These are phyloP conservation scores for Conchocele bisecta DNA, from an alignment of 2,888 invertebrate species.

Conservation along the genomic window DNA sequence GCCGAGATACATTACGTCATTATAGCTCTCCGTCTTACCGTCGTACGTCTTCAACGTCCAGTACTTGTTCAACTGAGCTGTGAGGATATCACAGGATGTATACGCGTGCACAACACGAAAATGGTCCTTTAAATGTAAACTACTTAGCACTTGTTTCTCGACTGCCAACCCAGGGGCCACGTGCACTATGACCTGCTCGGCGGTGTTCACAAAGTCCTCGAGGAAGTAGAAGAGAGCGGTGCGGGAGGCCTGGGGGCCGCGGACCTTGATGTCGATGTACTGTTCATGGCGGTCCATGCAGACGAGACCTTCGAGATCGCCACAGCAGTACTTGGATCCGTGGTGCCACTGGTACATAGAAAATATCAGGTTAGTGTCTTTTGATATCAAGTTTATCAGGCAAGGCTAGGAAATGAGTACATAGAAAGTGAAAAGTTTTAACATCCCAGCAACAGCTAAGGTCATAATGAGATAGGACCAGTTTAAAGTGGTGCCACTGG, in stretches of 20 bases:
- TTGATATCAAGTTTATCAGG: no score
- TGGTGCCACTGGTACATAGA: conserved; percentile 90
- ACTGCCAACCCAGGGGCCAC: conserved; percentile 88
- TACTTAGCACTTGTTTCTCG: conserved; percentile 87
- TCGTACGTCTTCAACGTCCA: conserved; percentile 82
- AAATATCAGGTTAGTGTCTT: no score
- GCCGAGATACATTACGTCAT: conserved; percentile 86
- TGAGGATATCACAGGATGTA: conserved; percentile 81
- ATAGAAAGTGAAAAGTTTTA: no score
- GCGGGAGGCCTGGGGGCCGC: conserved; percentile 85
- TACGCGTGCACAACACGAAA: conserved; percentile 72
- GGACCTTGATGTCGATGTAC: conserved; percentile 87
- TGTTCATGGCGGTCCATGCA: conserved; percentile 84
- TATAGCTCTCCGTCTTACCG: conserved; percentile 85
- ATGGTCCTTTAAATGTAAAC: conserved; percentile 77
- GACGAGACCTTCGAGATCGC: conserved; percentile 88
- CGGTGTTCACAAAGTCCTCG: conserved; percentile 87
- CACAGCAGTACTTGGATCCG: conserved; percentile 88
- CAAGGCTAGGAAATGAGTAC: no score
- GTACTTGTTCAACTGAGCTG: conserved; percentile 82
- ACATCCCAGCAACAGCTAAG: no score
- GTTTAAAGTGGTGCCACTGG: no score
- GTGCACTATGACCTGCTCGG: conserved; percentile 86
- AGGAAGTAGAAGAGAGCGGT: conserved; percentile 86
- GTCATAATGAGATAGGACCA: no score